A percentile compares a stretch with the other conserved stretches of the same genome.
Evolutionary conservation across 2,113 vertebrate species (phyloP).

Genomic region (Heteronetta atricapilla): DNA sequence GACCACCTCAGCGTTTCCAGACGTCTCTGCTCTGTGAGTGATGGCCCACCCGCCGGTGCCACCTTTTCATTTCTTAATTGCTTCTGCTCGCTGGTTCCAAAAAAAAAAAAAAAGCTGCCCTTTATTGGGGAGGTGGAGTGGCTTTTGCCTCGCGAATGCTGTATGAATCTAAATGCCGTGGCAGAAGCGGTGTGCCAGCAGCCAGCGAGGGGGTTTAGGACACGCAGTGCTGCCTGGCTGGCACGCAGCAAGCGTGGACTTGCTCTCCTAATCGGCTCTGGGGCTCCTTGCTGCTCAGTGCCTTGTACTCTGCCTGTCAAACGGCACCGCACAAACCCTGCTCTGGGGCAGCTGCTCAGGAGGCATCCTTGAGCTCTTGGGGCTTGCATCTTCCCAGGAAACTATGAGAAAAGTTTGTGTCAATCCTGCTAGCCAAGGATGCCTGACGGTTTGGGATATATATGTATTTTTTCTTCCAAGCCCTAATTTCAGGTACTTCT

Average conservation of each 20-base stretch:
- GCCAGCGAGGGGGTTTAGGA: not conserved
- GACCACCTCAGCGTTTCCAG: not conserved
- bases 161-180: not conserved
- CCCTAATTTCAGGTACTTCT: not conserved
- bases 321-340: not conserved
- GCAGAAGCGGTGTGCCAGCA: not conserved
- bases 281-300: not conserved
- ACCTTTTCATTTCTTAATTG: not conserved
- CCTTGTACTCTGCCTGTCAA: not conserved
- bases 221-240: not conserved
- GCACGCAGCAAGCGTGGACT: not conserved
- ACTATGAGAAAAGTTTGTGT: not conserved
- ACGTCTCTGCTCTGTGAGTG: not conserved
- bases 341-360: not conserved
- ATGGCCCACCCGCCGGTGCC: fast-evolving
- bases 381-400: not conserved
- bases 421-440: not conserved
- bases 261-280: slow-evolving; percentile 4
- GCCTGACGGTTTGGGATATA: not conserved
- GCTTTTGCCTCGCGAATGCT: not conserved
- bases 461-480: not conserved
- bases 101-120: not conserved
- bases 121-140: not conserved
- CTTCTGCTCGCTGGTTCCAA: not conserved
- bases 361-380: not conserved